Base-by-base conservation (phyloP, 2,888 invertebrate species). In the Abrostola tripartita region DNA sequence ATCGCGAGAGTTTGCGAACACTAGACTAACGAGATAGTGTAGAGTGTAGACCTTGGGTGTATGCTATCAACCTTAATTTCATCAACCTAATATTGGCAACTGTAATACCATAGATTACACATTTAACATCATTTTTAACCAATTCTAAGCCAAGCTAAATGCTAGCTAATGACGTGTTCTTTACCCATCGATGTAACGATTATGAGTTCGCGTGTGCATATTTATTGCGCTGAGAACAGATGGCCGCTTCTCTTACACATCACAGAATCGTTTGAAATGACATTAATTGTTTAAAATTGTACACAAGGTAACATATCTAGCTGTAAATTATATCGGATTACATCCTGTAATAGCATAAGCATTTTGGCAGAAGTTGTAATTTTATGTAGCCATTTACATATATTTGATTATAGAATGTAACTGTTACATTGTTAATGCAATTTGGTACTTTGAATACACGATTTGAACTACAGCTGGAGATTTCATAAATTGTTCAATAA, bases 401-500 rank as follows among this genome's bases (percentile, higher is more conserved):
- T 37, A 58, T 37, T 62, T 6, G 9, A 64, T 50, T 37, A 52
- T 37, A 52, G n/a, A 65, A 42, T 47, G 24, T 61, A 64, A 65
- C n/a, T 50, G 12, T 38, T 6, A 61, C 56, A 52, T 71, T 71
- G 68, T 65, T 58, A 60, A 74, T 44, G 66, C 66, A 66, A 52
- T 67, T 77, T 77, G 49, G 72, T 61, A 69, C 60, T 68, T 64
- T 65, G 35, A 52, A 63, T 59, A 74, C 55, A 54, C 52, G 55
- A 60, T 65, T 56, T 59, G 54, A 63, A 70, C 35, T 50, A 41
- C 65, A 66, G 55, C 52, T 66, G 51, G 40, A 69, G 58, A 64
- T 64, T 64, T 64, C 67, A 65, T 64, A 62, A 76, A 65, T 55
- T 64, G 60, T 61, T 74, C 52, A 81, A 76, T 84, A 84, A 84